A percentile compares a stretch with the other conserved stretches of the same genome.
These are phyloP conservation scores for Gila robusta DNA, from an alignment of 2,797 vertebrate species.

Conservation along the genomic window DNA sequence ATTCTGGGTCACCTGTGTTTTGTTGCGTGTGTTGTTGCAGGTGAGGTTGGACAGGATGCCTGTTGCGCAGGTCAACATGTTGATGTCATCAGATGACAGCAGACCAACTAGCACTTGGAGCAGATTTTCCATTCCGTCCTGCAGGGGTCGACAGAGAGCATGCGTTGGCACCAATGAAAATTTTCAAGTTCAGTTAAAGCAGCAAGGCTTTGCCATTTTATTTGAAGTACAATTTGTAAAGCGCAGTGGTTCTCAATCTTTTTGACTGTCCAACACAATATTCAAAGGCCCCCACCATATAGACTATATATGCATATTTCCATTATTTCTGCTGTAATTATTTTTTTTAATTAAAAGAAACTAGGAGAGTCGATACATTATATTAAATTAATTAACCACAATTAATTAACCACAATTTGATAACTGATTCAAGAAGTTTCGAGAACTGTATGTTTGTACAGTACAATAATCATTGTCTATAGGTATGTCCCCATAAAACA, in stretches of 20 bases:
- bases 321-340: background rate
- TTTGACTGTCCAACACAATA: background rate
- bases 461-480: too few relatives aligned
- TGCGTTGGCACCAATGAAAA: background rate
- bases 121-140: constrained; percentile 95
- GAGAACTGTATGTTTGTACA: too few relatives aligned
- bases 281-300: background rate
- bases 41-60: constrained; percentile 98
- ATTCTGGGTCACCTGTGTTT: constrained; percentile 92
- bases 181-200: background rate
- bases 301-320: background rate
- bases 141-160: background rate
- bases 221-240: background rate
- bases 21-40: constrained; percentile 97
- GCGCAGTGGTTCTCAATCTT: background rate
- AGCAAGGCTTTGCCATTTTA: background rate
- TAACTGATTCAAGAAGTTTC: background rate
- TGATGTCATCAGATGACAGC: constrained; percentile 90
- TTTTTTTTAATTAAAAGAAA: background rate
- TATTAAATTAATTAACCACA: background rate
- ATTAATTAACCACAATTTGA: background rate
- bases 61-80: constrained; percentile 94
- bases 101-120: constrained; percentile 92
- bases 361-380: background rate
- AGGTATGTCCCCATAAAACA: too few relatives aligned